Conservation (phyloP, 2,797 vertebrate genomes). For the Tachyglossus aculeatus region DNA sequence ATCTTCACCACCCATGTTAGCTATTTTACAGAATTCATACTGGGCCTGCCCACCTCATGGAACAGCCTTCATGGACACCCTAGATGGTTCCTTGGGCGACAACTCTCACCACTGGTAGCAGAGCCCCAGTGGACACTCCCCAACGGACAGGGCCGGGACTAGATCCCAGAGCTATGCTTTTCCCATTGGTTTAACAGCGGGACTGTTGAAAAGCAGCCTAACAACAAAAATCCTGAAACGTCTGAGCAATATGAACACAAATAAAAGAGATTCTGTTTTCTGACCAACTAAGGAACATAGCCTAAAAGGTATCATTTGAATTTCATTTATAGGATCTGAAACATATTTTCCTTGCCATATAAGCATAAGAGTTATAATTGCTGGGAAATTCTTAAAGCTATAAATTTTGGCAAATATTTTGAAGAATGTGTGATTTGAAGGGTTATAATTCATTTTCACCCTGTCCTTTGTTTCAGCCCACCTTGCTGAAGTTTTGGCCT, state of each 20-base stretch:
- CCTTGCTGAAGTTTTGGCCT: slow-evolving; percentile 28
- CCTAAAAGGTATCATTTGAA: background rate
- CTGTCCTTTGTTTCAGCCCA: slow-evolving; percentile 30
- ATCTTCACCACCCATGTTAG: too few relatives aligned
- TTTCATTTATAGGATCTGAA: background rate
- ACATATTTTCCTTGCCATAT: background rate
- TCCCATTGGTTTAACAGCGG: too few relatives aligned
- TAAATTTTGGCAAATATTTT: slow-evolving; percentile 3
- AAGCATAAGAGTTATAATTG: too few relatives aligned
- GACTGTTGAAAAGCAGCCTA: too few relatives aligned
- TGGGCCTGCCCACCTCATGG: too few relatives aligned
- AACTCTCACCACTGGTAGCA: too few relatives aligned
- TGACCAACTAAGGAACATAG: background rate
- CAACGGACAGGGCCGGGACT: too few relatives aligned
- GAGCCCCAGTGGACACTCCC: too few relatives aligned
- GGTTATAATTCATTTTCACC: slow-evolving; percentile 27
- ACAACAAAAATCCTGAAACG: background rate
- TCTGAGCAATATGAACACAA: background rate
- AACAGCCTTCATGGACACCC: too few relatives aligned
- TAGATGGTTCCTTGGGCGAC: too few relatives aligned
- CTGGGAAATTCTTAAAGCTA: background rate
- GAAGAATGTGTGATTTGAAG: slow-evolving; percentile 33
- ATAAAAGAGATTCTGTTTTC: slow-evolving; percentile 3
- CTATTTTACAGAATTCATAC: too few relatives aligned
- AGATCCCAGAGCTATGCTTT: too few relatives aligned